Base-by-base conservation (phyloP, 1,140 invertebrate species). In the Camponotus vicinus region DNA sequence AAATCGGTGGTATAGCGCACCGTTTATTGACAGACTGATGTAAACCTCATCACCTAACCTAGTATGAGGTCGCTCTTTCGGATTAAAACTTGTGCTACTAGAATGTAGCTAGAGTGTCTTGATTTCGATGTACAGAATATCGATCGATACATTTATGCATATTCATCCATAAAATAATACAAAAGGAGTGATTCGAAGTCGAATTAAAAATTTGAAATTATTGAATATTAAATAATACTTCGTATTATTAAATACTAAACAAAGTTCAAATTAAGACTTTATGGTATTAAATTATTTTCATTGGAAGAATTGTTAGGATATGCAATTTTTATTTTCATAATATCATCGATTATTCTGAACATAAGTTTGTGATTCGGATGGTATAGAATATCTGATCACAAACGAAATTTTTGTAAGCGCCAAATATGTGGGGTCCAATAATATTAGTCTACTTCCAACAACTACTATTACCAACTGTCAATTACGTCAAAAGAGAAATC, bases 391-490 rank as follows among this genome's bases (percentile, higher is more conserved):
- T 79, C 42, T 9, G 11, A 37, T 67, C 32, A 52, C 32, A 66
- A 13, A 40, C 18, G 18, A 78, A 78, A 70, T 34, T n/a, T 61
- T 63, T 45, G 42, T 45, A n/a, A 82, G 2, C 61, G 0, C 13
- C 11, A 83, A 61, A 37, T 83, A 61, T 13, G 4, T 11, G 3
- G 69, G 67, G 40, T 75, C 18, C 55, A 90, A 90, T 13, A n/a
- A 18, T 90, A 86, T 90, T 90, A 90, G 89, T 90, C 73, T 88
- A 90, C 86, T 75, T 73, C 11, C 70, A 83, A 61, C 37, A 73
- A 89, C 40, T 79, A 90, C 63, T 55, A 15, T 66, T 64, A 64
- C 13, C 76, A 78, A 55, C 37, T 63, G 52, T 71, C 37, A 27
- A 85, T 70, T 11, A 63, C 42, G 49, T 59, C 69, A 75, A 49